Evolutionary conservation across 2,888 invertebrate genomes (phyloP).

Genomic region (Synanthedon tipuliformis): DNA sequence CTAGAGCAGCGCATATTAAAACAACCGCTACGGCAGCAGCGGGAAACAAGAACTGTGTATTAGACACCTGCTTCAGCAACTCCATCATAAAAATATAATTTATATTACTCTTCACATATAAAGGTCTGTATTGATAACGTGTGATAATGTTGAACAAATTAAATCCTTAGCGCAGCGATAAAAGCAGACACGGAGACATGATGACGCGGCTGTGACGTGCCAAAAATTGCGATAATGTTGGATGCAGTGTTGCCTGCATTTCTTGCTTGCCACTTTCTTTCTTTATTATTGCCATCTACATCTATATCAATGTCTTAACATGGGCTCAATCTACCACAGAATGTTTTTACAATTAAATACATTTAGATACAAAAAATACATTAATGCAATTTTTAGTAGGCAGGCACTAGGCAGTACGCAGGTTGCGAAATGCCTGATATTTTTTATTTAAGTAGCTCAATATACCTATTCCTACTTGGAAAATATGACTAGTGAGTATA

Average conservation of each 20-base stretch:
- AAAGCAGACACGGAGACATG: conserved; percentile 71
- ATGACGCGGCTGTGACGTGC: conserved; percentile 79
- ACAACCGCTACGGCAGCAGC: conserved; percentile 74
- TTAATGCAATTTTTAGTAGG: no score
- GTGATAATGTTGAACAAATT: conserved; percentile 63
- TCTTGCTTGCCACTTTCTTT: no score
- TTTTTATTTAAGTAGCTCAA: no score
- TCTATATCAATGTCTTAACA: no score
- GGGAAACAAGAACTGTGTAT: conserved; percentile 68
- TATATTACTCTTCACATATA: conserved; percentile 47
- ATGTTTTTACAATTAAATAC: no score
- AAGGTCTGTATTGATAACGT: conserved; percentile 49
- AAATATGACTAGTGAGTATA: no score
- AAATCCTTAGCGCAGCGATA: conserved; percentile 54
- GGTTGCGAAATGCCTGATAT: no score
- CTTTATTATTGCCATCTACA: no score
- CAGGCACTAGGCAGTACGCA: no score
- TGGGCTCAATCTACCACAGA: no score
- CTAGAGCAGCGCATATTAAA: conserved; percentile 77
- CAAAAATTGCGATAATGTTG: conserved; percentile 37
- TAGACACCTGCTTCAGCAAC: conserved; percentile 69
- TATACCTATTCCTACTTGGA: no score
- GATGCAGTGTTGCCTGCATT: neutral
- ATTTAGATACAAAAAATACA: no score
- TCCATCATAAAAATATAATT: conserved; percentile 65